Base-by-base conservation (phyloP, 1,140 invertebrate species). In the Oreohelix idahoensis region DNA sequence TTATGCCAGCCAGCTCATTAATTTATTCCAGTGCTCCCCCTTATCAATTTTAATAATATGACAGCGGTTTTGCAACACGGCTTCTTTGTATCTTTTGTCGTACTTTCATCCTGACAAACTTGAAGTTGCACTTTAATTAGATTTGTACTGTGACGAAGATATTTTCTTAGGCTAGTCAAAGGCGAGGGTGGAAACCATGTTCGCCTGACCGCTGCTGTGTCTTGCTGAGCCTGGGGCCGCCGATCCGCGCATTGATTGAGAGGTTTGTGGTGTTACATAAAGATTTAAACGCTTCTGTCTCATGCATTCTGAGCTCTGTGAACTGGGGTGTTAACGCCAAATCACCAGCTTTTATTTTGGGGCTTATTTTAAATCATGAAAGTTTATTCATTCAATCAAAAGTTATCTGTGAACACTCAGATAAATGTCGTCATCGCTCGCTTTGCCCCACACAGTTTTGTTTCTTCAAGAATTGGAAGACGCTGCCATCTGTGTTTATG, bases 11-110 rank as follows among this genome's bases (percentile, higher is more conserved):
- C 20, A 74, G 38, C 70, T 75, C 81, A 84, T 79, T 84, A 84
- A 84, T 79, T 79, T 83, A 83, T 83, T 66, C 74, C 82, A 69
- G 51, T 26, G 38, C 74, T 49, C 69, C 49, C 71, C 29, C 63
- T 15, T 83, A 69, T 83, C 51, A 75, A 66, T 83, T 83, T 76
- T 83, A 83, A 83, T 83, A 75, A 75, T 77, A 82, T 69, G 73
- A 42, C 49, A 69, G 26, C 70, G 23, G 20, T 76, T 71, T 77
- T n/a, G n/a, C 39, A n/a, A 73, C 71, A 2, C 0, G 45, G 11
- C 1, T 10, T 23, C 26, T 4, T 45, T 73, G 2, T 13, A 29
- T 58, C 51, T 2, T 58, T 58, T 23, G 20, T 58, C 51, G 20
- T 58, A 23, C 20, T 58, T 58, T 58, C n/a, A 11, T 26, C 42